Conservation (phyloP, 2,113 vertebrate species). For the Ondatra zibethicus region DNA sequence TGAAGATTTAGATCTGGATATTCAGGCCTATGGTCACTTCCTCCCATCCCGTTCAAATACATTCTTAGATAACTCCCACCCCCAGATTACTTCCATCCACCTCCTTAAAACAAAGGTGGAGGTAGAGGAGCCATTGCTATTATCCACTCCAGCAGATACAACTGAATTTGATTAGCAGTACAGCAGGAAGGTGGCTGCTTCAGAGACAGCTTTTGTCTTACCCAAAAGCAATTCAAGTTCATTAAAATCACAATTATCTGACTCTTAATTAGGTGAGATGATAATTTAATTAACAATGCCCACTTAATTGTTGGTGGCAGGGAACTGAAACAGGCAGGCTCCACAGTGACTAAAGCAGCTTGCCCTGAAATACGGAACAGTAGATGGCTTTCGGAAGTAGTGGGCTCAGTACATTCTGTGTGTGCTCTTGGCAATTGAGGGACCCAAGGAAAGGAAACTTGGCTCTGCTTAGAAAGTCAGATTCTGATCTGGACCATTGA, state of each 20-base stretch:
- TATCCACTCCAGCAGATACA: constrained; percentile 37
- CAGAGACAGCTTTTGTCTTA: constrained; percentile 46
- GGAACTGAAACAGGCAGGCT: constrained; percentile 45
- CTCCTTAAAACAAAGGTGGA: background rate
- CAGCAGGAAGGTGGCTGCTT: constrained; percentile 46
- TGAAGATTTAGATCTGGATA: background rate
- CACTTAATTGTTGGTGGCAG: constrained; percentile 72
- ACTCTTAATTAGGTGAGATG: constrained; percentile 74
- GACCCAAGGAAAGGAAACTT: background rate
- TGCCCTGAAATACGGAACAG: background rate
- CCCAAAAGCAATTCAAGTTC: constrained; percentile 74
- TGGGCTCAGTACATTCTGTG: background rate
- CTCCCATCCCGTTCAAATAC: background rate
- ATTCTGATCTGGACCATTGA: background rate
- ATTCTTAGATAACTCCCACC: constrained; percentile 31
- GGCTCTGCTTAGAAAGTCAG: background rate
- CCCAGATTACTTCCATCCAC: background rate
- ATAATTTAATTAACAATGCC: constrained; percentile 79
- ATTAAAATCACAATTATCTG: constrained; percentile 79
- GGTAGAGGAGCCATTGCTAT: background rate
- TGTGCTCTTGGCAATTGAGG: background rate
- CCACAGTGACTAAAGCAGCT: background rate
- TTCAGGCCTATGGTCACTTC: background rate
- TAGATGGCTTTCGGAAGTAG: background rate
- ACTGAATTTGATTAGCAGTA: constrained; percentile 62